phyloP scores from a whole-genome alignment of 2,113 vertebrate species.

The Azemiops feae region DNA sequence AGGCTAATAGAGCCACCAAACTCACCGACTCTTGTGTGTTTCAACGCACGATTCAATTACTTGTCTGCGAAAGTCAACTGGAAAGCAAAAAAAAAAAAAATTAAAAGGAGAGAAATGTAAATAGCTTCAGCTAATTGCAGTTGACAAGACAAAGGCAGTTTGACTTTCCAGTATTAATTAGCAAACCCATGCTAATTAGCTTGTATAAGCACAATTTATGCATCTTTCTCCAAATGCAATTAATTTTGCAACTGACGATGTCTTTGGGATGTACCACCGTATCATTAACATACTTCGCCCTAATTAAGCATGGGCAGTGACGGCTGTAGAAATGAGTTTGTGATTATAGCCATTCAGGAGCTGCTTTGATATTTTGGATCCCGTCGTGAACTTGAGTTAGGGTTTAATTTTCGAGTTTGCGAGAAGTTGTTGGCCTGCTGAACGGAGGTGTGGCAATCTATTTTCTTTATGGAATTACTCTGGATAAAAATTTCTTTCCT shows the following conservation, averaged over 20 bases:
- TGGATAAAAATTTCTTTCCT: background rate
- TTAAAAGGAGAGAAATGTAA: constrained; percentile 38
- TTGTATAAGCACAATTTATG: constrained; percentile 67
- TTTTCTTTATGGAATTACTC: constrained; percentile 35
- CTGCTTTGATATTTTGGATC: constrained; percentile 55
- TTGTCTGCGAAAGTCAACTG: constrained; percentile 33
- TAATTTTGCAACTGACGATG: constrained; percentile 59
- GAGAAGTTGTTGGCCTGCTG: constrained; percentile 42
- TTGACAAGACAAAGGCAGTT: constrained; percentile 72
- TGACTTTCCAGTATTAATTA: constrained; percentile 77
- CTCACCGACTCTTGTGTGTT: background rate
- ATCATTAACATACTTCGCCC: constrained; percentile 66
- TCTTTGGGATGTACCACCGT: constrained; percentile 55
- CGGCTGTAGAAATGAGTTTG: constrained; percentile 61
- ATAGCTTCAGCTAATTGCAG: constrained; percentile 66
- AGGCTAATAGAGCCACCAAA: background rate
- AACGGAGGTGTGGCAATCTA: constrained; percentile 41
- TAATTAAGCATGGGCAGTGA: constrained; percentile 64
- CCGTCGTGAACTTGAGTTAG: constrained; percentile 50
- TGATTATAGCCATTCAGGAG: constrained; percentile 60
- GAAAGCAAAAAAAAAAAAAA: background rate
- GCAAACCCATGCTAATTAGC: constrained; percentile 71
- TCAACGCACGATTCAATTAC: background rate
- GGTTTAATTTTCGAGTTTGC: constrained; percentile 60
- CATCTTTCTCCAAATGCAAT: constrained; percentile 70